A percentile compares a stretch with the other conserved stretches of the same genome.
Evolutionary conservation across 2,797 vertebrate genomes (phyloP).

Genomic region (Onychomys arenicola): DNA sequence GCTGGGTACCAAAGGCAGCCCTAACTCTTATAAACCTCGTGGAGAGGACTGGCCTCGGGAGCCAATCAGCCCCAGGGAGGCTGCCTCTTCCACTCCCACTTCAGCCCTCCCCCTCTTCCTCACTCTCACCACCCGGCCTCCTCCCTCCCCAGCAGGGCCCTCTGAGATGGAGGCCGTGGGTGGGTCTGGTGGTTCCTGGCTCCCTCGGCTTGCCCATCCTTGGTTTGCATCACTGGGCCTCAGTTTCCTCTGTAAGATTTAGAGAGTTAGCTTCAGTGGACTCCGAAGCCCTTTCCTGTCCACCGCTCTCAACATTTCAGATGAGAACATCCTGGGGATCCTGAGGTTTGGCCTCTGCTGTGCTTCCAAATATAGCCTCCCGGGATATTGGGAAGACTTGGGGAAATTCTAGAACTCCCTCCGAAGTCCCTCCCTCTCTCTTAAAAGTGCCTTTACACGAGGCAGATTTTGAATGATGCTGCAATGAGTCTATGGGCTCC

Average conservation of each 20-base stretch:
- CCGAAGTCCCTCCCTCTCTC: not conserved
- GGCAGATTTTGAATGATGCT: constrained; percentile 12
- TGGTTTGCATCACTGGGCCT: not conserved
- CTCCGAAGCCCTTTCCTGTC: not conserved
- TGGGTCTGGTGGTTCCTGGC: not conserved
- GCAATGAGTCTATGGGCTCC: not conserved
- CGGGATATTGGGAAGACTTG: not conserved
- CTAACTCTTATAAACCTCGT: constrained; percentile 82
- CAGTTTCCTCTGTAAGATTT: not conserved
- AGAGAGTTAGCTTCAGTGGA: not conserved
- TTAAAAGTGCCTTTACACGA: not conserved
- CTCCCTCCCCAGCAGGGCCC: constrained; percentile 12
- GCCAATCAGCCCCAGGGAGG: constrained; percentile 83
- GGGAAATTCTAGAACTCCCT: not conserved
- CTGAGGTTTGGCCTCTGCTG: not conserved
- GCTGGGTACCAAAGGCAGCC: constrained; percentile 33
- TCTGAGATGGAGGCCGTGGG: not conserved
- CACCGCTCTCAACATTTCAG: not conserved
- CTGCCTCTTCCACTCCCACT: constrained; percentile 76
- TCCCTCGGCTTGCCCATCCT: not conserved
- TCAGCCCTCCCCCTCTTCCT: constrained; percentile 53
- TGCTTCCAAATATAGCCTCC: constrained; percentile 14
- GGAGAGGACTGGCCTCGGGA: constrained; percentile 50
- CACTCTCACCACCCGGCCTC: not conserved
- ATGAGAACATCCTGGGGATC: not conserved